Conservation (phyloP, 2,797 vertebrate genomes). For the Eutrigla gurnardus region DNA sequence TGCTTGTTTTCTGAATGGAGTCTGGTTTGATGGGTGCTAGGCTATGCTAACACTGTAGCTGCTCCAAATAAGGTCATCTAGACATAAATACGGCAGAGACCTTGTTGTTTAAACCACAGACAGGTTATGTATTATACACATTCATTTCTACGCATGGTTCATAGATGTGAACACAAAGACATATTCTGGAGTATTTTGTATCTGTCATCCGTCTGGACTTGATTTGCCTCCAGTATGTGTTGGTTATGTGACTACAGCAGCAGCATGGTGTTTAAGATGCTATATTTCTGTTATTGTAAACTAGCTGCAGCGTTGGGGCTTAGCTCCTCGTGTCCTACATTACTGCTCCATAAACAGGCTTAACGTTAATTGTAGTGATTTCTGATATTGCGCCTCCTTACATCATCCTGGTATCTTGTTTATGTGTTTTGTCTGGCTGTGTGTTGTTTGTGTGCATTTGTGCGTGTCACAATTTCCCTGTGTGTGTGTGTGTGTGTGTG, state of each 20-base stretch:
- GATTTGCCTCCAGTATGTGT: not conserved
- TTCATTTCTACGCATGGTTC: no score
- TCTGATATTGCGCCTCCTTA: constrained; percentile 74
- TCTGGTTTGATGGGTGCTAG: no score
- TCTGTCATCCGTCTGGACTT: constrained; percentile 8
- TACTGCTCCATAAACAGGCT: constrained; percentile 67
- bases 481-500: constrained; percentile 19
- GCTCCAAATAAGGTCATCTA: no score
- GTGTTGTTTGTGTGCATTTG: constrained; percentile 42
- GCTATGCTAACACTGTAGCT: no score
- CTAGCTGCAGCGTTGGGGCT: constrained; percentile 63
- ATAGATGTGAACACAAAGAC: no score
- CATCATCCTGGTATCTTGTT: constrained; percentile 74
- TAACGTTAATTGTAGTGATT: constrained; percentile 63
- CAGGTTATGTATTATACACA: no score
- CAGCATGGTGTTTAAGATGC: constrained; percentile 26
- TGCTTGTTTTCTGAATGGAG: no score
- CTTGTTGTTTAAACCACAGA: no score
- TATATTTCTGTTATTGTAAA: constrained; percentile 61
- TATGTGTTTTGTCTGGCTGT: constrained; percentile 56
- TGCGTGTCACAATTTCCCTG: constrained; percentile 21
- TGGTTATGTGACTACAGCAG: constrained; percentile 8
- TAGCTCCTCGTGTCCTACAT: constrained; percentile 71
- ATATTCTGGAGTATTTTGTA: no score
- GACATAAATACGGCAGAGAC: no score